Conservation (phyloP, 2,888 invertebrate species). For the Gibbula magus region DNA sequence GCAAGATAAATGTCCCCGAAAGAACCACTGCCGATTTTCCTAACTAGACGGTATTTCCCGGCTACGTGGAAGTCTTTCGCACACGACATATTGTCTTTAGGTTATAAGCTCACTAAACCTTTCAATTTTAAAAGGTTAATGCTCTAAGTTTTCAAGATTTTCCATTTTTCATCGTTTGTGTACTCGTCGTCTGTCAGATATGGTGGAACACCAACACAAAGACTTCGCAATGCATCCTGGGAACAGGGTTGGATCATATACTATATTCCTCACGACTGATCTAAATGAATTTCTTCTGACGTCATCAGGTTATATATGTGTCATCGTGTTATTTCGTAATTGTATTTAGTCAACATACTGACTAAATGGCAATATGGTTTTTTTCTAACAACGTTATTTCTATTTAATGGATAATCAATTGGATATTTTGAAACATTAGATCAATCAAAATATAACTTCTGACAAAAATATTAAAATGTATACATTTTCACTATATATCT, state of each 20-base stretch:
- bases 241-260: conserved; percentile 8
- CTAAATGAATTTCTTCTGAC: neutral
- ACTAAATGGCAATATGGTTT: too few species aligned
- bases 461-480: too few species aligned
- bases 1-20: conserved; percentile 75
- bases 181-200: conserved; percentile 13
- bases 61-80: conserved; percentile 67
- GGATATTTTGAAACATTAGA: too few species aligned
- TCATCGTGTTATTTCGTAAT: neutral
- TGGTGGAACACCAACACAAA: conserved; percentile 15
- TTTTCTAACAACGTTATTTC: too few species aligned
- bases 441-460: too few species aligned
- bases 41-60: conserved; percentile 73
- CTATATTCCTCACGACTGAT: neutral
- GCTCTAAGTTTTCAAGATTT: neutral
- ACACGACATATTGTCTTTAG: neutral
- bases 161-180: conserved; percentile 15
- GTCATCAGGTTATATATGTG: neutral
- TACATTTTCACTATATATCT: too few species aligned
- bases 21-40: conserved; percentile 75
- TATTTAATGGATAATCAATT: too few species aligned
- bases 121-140: neutral
- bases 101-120: neutral
- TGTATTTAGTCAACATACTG: too few species aligned
- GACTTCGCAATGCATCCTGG: conserved; percentile 1